Evolutionary conservation across 2,888 invertebrate species (phyloP).

Genomic region (Urechis unicinctus): DNA sequence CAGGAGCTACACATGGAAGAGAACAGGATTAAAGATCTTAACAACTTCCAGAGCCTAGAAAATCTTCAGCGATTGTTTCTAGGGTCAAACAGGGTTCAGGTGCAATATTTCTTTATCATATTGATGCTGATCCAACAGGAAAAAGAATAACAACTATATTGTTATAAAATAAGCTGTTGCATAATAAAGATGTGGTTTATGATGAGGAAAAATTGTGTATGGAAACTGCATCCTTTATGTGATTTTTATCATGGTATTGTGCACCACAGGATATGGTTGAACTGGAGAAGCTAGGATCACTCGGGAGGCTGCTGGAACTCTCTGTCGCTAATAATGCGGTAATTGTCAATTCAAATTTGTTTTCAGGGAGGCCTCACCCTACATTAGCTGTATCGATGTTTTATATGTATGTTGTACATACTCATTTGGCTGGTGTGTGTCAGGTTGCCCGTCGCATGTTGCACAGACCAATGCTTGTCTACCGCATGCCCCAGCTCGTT

Average conservation of each 20-base stretch:
- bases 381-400: too few species aligned
- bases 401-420: too few species aligned
- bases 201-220: too few species aligned
- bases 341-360: conserved; percentile 19
- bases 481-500: conserved; percentile 39
- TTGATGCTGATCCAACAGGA: too few species aligned
- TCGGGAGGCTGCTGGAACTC: conserved; percentile 37
- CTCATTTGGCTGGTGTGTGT: not conserved
- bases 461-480: conserved; percentile 45
- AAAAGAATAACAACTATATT: too few species aligned
- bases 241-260: too few species aligned
- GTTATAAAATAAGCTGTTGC: too few species aligned
- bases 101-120: too few species aligned
- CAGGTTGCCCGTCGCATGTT: conserved; percentile 45
- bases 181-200: too few species aligned
- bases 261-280: conserved; percentile 39
- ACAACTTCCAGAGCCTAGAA: conserved; percentile 36
- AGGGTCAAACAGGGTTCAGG: conserved; percentile 48
- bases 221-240: too few species aligned
- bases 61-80: conserved; percentile 48
- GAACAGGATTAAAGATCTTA: conserved; percentile 43
- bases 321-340: conserved; percentile 49
- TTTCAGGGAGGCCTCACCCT: too few species aligned
- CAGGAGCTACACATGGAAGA: conserved; percentile 51
- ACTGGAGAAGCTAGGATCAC: conserved; percentile 40